Conservation (phyloP, 1,140 invertebrate genomes). For the Vanessa atalanta region DNA sequence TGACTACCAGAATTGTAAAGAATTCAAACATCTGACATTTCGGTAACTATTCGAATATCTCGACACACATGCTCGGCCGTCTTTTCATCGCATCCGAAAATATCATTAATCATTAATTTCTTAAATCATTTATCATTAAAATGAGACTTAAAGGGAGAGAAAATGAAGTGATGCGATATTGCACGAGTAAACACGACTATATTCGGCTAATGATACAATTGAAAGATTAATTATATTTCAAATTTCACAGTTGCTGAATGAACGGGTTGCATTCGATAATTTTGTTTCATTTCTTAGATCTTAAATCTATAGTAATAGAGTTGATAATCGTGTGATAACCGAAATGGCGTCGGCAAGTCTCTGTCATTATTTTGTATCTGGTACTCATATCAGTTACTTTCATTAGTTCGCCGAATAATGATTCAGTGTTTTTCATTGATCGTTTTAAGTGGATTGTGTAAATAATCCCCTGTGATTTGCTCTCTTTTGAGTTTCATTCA, state of each 20-base stretch:
- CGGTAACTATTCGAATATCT: conserved; percentile 47
- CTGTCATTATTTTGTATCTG: conserved; percentile 44
- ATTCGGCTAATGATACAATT: conserved; percentile 75
- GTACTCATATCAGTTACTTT: conserved; percentile 49
- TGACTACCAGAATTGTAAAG: conserved; percentile 71
- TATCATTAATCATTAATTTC: conserved; percentile 70
- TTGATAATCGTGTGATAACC: conserved; percentile 28
- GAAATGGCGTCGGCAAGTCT: conserved; percentile 61
- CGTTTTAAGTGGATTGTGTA: conserved; percentile 36
- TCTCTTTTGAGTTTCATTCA: conserved; percentile 55
- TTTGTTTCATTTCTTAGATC: neutral
- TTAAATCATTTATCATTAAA: conserved; percentile 73
- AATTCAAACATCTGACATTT: conserved; percentile 62
- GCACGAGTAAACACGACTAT: conserved; percentile 70
- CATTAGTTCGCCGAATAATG: conserved; percentile 51
- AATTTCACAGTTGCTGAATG: conserved; percentile 63
- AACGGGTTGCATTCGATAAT: conserved; percentile 44
- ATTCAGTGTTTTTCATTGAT: conserved; percentile 52
- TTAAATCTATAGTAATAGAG: conserved; percentile 10
- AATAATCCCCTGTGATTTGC: conserved; percentile 20
- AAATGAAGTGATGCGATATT: conserved; percentile 72
- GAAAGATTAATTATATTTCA: conserved; percentile 72
- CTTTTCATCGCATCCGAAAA: conserved; percentile 66
- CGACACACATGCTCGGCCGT: conserved; percentile 60
- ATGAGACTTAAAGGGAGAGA: conserved; percentile 79